Conservation (phyloP, 2,797 vertebrate genomes). For the Danio jaintianensis region DNA sequence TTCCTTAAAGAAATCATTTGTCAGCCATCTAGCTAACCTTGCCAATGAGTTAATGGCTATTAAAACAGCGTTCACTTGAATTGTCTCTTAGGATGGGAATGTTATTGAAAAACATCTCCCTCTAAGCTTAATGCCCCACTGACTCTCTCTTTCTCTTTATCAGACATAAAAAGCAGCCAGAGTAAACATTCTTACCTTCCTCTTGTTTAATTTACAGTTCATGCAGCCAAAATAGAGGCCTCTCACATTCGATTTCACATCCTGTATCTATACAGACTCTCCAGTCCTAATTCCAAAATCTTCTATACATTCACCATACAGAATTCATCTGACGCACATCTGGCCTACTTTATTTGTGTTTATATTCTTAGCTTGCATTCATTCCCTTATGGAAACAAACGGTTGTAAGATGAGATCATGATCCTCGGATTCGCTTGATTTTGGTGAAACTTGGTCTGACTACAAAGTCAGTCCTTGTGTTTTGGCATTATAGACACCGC, state of each 20-base stretch:
- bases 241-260: background rate
- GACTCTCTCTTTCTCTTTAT: background rate
- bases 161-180: background rate
- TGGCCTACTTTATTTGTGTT: background rate
- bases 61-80: background rate
- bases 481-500: background rate
- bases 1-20: too few species aligned
- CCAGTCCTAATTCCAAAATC: background rate
- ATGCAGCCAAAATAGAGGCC: background rate
- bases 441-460: conserved; percentile 23
- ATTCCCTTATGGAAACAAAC: conserved; percentile 22
- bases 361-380: conserved; percentile 21
- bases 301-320: background rate
- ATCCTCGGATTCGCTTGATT: background rate
- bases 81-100: background rate
- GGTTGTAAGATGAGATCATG: background rate
- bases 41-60: too few species aligned
- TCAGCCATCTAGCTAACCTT: too few species aligned
- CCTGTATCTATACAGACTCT: background rate
- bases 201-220: conserved; percentile 32
- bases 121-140: background rate
- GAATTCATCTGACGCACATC: background rate
- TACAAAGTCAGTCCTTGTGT: conserved; percentile 5
- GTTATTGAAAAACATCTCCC: background rate
- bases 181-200: background rate